Evolutionary conservation across 1,140 invertebrate species (phyloP), one percentile per base, ranked within the genome.

Genomic region (Watersipora subatra): DNA sequence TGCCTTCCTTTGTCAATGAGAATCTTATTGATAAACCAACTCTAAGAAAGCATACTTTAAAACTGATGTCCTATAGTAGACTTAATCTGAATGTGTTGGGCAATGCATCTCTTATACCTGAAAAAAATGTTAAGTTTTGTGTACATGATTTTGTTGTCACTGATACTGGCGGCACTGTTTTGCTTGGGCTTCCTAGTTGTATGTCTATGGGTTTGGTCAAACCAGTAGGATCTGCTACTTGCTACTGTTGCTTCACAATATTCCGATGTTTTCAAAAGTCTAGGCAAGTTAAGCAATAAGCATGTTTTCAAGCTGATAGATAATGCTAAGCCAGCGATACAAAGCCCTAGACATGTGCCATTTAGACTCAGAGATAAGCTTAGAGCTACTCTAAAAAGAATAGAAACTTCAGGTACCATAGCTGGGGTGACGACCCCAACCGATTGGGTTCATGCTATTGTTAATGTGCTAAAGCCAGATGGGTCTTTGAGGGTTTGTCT

Each of bases 371-470:
- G 34, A 46, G 34, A 46, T 46, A 46, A 46, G n/a, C 34, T 46
- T 12, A 46, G n/a, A 46, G 7, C 7, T 46, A 46, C 34, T 46
- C 34, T 46, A 12, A n/a, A 46, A 7, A 46, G n/a, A 12, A 46
- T 46, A n/a, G 34, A 46, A 46, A 12, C 34, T 46, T 12, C 7
- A 24, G 69, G 66, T 59, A 61, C 73, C 28, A 69, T 72, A 28
- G 63, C 67, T 19, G 34, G 24, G 27, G 65, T 69, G 22, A 64
- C 64, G 24, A 69, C 66, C n/a, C 71, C 71, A 27, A 72, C 71
- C 30, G 68, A 71, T 24, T 72, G 69, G 71, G 69, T 73, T 7
- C 70, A 70, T 15, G 62, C 70, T 25, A 62, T 71, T 17, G 69
- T 71, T 25, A 63, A 70, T 3, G 64, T 69, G 1, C 64, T 62